These are phyloP conservation scores for Heliconius hortense DNA, from an alignment of 2,888 invertebrate species.

Conservation along the genomic window DNA sequence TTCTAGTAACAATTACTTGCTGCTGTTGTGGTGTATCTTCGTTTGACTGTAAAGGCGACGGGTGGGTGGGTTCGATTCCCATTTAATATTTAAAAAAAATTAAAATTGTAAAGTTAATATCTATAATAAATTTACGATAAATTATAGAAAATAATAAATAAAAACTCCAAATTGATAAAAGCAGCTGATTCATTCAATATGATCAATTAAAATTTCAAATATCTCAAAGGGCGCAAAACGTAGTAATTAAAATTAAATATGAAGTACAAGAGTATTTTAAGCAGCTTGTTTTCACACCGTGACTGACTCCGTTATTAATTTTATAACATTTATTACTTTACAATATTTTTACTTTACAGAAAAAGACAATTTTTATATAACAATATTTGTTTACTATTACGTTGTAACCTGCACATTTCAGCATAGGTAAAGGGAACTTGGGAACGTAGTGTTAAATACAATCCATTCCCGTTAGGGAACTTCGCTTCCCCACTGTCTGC, in stretches of 20 bases:
- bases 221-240: not conserved
- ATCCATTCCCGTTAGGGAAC: no score
- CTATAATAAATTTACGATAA: no score
- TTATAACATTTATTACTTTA: not conserved
- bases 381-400: not conserved
- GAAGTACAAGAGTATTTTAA: constrained; percentile 21
- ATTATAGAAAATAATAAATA: not conserved
- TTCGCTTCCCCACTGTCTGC: no score
- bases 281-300: not conserved
- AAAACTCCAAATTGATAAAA: not conserved
- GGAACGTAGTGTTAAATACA: no score
- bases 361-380: not conserved
- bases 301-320: constrained; percentile 10
- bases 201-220: constrained; percentile 33
- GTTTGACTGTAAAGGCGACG: no score
- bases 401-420: no score
- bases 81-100: no score
- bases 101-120: no score
- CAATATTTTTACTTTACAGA: not conserved
- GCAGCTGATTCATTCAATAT: not conserved
- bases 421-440: no score
- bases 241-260: constrained; percentile 16
- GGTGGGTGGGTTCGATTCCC: no score
- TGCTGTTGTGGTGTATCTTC: no score
- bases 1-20: no score